Evolutionary conservation across 2,113 vertebrate genomes (phyloP).

Genomic region (Climacteris rufus): DNA sequence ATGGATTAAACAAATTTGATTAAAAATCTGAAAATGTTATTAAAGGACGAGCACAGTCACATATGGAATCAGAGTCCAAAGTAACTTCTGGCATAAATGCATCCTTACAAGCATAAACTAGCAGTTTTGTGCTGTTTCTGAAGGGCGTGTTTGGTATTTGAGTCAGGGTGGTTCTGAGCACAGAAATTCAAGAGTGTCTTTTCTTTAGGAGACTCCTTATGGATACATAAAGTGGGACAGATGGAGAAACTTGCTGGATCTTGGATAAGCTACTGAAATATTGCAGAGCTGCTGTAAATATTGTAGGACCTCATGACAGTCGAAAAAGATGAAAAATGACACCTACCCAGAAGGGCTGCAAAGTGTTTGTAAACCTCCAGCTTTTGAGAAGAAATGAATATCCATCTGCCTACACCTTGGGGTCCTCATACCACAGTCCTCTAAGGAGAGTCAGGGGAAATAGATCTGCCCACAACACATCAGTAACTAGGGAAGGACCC

Average conservation of each 20-base stretch:
- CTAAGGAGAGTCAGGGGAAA: background rate
- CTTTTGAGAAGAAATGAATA: background rate
- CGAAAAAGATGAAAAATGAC: background rate
- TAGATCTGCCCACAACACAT: background rate
- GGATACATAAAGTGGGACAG: background rate
- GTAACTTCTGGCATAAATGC: background rate
- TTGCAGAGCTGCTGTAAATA: constrained; percentile 4
- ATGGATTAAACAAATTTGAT: background rate
- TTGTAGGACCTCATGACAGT: background rate
- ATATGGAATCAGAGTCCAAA: background rate
- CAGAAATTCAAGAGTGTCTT: background rate
- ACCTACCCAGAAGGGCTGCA: background rate
- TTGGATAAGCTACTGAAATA: background rate
- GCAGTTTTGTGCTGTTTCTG: background rate
- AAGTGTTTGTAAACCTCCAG: background rate
- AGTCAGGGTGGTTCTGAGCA: background rate
- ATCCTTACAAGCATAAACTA: background rate
- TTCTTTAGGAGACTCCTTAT: background rate
- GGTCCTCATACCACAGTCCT: background rate
- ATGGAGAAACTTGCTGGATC: constrained; percentile 5
- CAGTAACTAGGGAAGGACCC: background rate
- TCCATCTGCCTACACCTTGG: background rate
- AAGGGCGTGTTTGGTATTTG: background rate
- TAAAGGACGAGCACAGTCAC: background rate
- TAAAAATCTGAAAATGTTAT: background rate